A percentile compares a stretch with the other conserved stretches of the same genome.
phyloP scores from a whole-genome alignment of 1,140 invertebrate species.

The Hyles euphorbiae region DNA sequence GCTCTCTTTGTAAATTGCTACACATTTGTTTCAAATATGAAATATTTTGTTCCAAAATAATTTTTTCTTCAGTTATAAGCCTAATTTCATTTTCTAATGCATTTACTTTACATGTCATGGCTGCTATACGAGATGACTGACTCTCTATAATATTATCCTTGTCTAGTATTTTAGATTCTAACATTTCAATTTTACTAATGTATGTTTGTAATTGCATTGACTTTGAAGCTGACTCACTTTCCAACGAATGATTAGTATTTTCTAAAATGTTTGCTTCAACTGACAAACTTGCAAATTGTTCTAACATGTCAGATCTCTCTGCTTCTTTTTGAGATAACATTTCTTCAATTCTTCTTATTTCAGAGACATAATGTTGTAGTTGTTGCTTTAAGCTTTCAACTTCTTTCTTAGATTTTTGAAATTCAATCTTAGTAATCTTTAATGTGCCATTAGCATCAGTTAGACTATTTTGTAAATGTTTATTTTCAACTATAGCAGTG shows the following conservation, averaged over 20 bases:
- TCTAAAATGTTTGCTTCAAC: conserved; percentile 83
- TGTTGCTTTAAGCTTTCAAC: conserved; percentile 82
- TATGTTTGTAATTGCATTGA: conserved; percentile 68
- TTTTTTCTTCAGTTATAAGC: conserved; percentile 61
- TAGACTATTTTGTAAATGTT: conserved; percentile 81
- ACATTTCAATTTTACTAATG: conserved; percentile 53
- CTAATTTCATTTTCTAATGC: conserved; percentile 65
- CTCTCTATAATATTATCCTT: conserved; percentile 63
- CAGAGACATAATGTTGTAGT: conserved; percentile 83
- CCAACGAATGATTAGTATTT: conserved; percentile 83
- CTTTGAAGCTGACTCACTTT: conserved; percentile 81
- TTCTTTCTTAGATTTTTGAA: conserved; percentile 79
- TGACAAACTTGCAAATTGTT: conserved; percentile 82
- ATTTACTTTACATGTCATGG: conserved; percentile 60
- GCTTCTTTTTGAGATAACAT: conserved; percentile 81
- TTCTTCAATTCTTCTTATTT: conserved; percentile 83
- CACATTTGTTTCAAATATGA: conserved; percentile 68
- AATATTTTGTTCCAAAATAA: conserved; percentile 66
- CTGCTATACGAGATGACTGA: conserved; percentile 58
- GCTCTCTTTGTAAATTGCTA: conserved; percentile 55
- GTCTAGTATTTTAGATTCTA: conserved; percentile 61
- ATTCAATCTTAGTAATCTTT: conserved; percentile 74
- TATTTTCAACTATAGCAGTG: conserved; percentile 77
- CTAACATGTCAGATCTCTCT: conserved; percentile 83
- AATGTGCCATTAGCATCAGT: conserved; percentile 61